Evolutionary conservation across 1,140 invertebrate species (phyloP), one percentile per base, ranked within the genome.

Genomic region (Heterodera schachtii): DNA sequence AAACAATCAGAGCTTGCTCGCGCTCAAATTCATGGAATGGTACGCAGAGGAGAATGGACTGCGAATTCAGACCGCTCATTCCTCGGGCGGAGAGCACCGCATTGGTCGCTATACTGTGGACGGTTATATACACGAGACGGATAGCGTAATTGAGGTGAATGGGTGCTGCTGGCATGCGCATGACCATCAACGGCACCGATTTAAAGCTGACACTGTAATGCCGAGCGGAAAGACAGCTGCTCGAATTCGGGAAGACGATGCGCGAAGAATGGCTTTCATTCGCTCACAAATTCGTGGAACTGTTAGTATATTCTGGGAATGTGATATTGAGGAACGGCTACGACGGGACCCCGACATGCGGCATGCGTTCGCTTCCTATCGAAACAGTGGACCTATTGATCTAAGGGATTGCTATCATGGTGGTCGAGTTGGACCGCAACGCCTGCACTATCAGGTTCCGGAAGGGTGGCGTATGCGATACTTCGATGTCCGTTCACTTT

Each of bases 141-240:
- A 46, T 5, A 11, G 43, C 3, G 75, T 43, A 21, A 78, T 78
- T n/a, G 76, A 78, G 70, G 69, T 78, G n/a, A 66, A 78, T 9
- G 76, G 76, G 0, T 78, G 76, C 16, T 21, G 9, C 6, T 78
- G 76, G 76, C 76, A 78, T 4, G 76, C 52, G 6, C 71, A 67
- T 41, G 52, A 52, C 52, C 52, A 52, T 52, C n/a, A 6, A 2
- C 52, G 69, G 0, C 71, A 67, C 1, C 71, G 47, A 3, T 46
- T 46, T 13, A 2, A 52, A 3, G 6, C 46, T 19, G 19, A 78
- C 7, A 78, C 31, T 2, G 4, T 66, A 5, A 44, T 78, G 11
- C 31, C 76, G 0, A 78, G 41, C 70, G 76, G 76, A 7, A 73
- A 75, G 21, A n/a, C 76, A 11, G 76, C 76, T 1, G 76, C 44